Evolutionary conservation across 2,113 vertebrate genomes (phyloP).

Genomic region (Cygnus atratus): DNA sequence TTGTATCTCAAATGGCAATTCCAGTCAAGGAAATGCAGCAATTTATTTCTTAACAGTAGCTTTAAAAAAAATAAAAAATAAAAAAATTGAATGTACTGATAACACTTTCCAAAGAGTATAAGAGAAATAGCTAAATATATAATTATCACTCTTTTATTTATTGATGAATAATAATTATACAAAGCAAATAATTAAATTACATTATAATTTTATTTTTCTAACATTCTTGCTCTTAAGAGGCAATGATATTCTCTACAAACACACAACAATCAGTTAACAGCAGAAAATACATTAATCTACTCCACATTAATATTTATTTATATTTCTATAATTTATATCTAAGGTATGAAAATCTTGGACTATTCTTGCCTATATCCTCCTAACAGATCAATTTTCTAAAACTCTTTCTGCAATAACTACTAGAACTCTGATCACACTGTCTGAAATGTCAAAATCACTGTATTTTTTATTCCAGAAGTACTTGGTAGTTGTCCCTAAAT

Average conservation of each 20-base stretch:
- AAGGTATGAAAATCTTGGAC: background rate
- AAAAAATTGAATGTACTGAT: background rate
- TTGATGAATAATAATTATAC: background rate
- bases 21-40: background rate
- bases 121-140: background rate
- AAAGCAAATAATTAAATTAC: background rate
- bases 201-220: background rate
- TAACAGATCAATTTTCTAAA: background rate
- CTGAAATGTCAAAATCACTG: background rate
- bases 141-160: background rate
- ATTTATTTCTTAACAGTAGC: background rate
- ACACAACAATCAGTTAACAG: background rate
- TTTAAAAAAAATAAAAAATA: background rate
- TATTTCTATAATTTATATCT: background rate
- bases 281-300: background rate
- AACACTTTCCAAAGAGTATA: background rate
- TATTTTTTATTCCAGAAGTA: background rate
- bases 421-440: background rate
- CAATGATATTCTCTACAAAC: background rate
- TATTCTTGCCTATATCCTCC: background rate
- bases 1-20: background rate
- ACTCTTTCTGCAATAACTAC: background rate
- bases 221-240: background rate
- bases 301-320: background rate
- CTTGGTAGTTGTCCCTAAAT: background rate